Evolutionary conservation across 2,888 invertebrate species (phyloP).

Genomic region (Unio pictorum): DNA sequence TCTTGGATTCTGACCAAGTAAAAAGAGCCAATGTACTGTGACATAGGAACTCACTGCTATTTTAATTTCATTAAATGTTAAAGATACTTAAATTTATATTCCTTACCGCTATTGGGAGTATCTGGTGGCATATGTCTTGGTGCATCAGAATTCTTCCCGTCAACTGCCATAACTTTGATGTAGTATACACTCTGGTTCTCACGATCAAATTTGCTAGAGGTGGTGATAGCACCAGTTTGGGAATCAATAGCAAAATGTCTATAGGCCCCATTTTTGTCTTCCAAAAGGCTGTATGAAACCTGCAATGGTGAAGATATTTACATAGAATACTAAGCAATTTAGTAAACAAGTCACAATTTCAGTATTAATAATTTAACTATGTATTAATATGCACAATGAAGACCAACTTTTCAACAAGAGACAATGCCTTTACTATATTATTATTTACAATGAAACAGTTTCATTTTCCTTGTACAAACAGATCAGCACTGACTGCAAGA

Average conservation of each 20-base stretch:
- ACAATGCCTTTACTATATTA: no score
- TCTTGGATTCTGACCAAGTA: no score
- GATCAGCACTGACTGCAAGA: no score
- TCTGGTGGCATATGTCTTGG: conserved; percentile 91
- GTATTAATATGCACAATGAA: not conserved
- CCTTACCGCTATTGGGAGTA: conserved; percentile 91
- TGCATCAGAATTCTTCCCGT: conserved; percentile 93
- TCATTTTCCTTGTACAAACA: no score
- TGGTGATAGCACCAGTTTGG: conserved; percentile 92
- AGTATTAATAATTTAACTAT: not conserved
- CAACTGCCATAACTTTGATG: conserved; percentile 95
- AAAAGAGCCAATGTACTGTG: no score
- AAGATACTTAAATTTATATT: no score
- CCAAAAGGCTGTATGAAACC: conserved; percentile 43
- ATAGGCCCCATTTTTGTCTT: conserved; percentile 40
- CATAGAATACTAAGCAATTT: not conserved
- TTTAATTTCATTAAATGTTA: no score
- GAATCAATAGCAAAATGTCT: conserved; percentile 45
- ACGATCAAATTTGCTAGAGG: conserved; percentile 95
- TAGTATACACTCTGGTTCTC: conserved; percentile 83
- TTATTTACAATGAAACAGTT: no score
- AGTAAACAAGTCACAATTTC: no score
- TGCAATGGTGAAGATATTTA: conserved; percentile 3
- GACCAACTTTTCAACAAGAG: no score
- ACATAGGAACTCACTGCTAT: no score